Base-by-base conservation (phyloP, 1,140 invertebrate species). In the Manduca sexta region DNA sequence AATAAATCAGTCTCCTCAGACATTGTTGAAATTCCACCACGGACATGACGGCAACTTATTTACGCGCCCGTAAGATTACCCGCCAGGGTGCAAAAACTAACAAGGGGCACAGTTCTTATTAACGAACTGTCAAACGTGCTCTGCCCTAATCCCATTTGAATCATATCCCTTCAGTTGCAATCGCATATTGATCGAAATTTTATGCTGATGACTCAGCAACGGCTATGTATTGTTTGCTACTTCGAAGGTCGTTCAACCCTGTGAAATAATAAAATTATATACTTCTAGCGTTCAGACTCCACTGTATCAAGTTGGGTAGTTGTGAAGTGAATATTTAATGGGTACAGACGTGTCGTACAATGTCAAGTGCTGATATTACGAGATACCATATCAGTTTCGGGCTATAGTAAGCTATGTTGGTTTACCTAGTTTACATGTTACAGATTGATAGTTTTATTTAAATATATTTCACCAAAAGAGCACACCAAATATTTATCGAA, bases 51-150 rank as follows among this genome's bases (percentile, higher is more conserved):
- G 49, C 26, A 60, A 66, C 56, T 50, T 55, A 59, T 64, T 69
- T 62, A 69, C 56, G 54, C 56, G 52, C 52, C 47, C 56, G 57
- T 54, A 53, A 46, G 48, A 63, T 67, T 57, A 63, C 46, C 49
- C 16, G 16, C 7, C 51, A 59, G 74, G 74, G 70, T 70, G 76
- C 74, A 69, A 70, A 26, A 78, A 74, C 70, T 72, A 81, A 81
- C 75, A 79, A 76, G 75, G 74, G 76, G 61, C 73, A 69, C 60
- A 43, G 48, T 73, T 68, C 66, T 75, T 76, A 84, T 80, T 81
- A 80, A 81, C 71, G 69, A 53, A 56, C 69, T 68, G 76, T 80
- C 74, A 74, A 71, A 81, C 60, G 57, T 64, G 51, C 65, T 61
- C 49, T 67, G 63, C 77, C 57, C 63, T 67, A 71, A 76, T 76